Conservation (phyloP, 2,113 vertebrate species). For the Chloebia gouldiae region DNA sequence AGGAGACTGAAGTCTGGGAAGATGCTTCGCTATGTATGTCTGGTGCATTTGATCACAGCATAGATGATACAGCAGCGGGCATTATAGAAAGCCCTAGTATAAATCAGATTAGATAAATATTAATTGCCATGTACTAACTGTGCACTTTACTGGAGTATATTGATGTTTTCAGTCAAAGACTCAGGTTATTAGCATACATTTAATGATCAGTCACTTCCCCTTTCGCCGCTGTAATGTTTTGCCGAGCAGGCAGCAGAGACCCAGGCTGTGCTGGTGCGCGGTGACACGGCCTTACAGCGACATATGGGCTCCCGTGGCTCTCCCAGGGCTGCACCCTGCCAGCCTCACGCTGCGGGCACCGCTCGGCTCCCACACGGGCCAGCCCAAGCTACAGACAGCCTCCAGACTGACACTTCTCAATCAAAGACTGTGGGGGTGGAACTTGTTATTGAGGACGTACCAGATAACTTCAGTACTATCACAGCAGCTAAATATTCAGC, state of each 20-base stretch:
- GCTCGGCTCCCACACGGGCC: not conserved
- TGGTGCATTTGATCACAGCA: conserved; percentile 5
- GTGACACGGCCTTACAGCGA: not conserved
- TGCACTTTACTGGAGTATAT: conserved; percentile 1
- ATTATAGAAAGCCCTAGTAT: conserved; percentile 22
- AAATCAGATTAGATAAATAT: conserved; percentile 44
- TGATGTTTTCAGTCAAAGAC: conserved; percentile 19
- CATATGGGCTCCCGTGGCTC: not conserved
- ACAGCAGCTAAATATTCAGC: not conserved
- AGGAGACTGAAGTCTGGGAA: conserved; percentile 30
- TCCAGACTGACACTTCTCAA: not conserved
- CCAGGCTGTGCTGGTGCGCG: not conserved
- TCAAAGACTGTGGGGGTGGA: accelerated
- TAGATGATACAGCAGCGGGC: not conserved
- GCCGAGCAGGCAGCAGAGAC: not conserved
- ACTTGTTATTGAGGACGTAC: accelerated
- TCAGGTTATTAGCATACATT: not conserved
- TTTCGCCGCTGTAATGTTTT: not conserved
- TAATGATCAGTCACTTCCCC: not conserved
- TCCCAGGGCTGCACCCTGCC: not conserved
- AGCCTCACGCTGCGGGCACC: not conserved
- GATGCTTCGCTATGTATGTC: not conserved
- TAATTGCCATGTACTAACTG: conserved; percentile 26
- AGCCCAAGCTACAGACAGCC: not conserved
- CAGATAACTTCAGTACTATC: not conserved